Base-by-base conservation (phyloP, 2,888 invertebrate species). In the Melanophora roralis region DNA sequence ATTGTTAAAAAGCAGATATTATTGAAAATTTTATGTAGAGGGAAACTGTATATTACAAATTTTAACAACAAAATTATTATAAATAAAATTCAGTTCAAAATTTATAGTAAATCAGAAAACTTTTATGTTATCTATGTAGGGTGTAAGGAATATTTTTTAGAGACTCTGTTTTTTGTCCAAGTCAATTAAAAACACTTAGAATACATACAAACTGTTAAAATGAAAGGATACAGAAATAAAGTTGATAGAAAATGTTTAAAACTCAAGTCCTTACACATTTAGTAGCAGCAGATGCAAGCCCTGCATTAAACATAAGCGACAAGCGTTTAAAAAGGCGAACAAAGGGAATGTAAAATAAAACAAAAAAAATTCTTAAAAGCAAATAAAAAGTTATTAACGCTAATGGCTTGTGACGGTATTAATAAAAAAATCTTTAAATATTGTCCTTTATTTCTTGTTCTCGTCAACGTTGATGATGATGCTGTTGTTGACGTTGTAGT, bases 351-450 rank as follows among this genome's bases (percentile, higher is more conserved):
- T 11, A 19, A 62, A 62, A 60, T 23, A 53, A 27, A 38, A 57
- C 16, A 32, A 47, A 47, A 51, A 21, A 65, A 69, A 55, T 27
- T 51, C n/a, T 23, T 76, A 34, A 9, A 64, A 53, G 68, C 76
- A 72, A 72, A 64, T 68, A 76, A 73, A 80, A 80, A 80, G 68
- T 73, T 80, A 76, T 76, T 80, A 76, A 80, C 72, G 67, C 64
- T 80, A 80, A 80, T 80, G 57, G 72, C 43, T 72, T 76, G 57
- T 73, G 76, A 80, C 51, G 72, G 80, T 73, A 67, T 76, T 80
- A 76, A 68, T 75, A 45, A 57, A 34, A 75, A 40, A 40, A 19
- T 67, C 71, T 79, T 75, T 49, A 69, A 64, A 78, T 68, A 57
- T 55, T 47, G 21, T 65, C 21, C 43, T 14, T 43, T 34, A 62